A percentile compares a stretch with the other conserved stretches of the same genome.
Evolutionary conservation across 2,888 invertebrate genomes (phyloP).

Genomic region (Metalampra italica): DNA sequence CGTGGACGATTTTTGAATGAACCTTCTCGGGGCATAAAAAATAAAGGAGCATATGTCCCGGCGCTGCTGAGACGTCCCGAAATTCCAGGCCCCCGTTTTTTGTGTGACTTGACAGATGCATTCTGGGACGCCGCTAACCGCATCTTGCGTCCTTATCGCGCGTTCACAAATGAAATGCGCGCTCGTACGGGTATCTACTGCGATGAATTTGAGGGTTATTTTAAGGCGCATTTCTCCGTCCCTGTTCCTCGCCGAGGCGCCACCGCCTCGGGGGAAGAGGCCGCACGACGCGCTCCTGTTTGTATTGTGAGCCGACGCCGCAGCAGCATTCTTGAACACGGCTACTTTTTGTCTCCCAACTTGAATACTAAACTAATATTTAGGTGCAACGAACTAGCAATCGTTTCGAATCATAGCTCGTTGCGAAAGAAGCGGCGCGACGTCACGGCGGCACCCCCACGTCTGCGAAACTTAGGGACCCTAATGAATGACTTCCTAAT

Average conservation of each 20-base stretch:
- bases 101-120: slow-evolving; percentile 74
- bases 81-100: slow-evolving; percentile 73
- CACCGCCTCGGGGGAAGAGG: slow-evolving; percentile 49
- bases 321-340: slow-evolving; percentile 60
- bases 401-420: slow-evolving; percentile 39
- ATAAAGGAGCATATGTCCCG: slow-evolving; percentile 70
- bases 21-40: slow-evolving; percentile 60
- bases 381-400: slow-evolving; percentile 39
- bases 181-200: slow-evolving; percentile 58
- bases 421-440: slow-evolving; percentile 56
- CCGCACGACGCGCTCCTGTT: slow-evolving; percentile 59
- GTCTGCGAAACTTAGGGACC: slow-evolving; percentile 78
- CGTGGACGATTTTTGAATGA: slow-evolving; percentile 76
- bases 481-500: slow-evolving; percentile 79
- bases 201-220: slow-evolving; percentile 69
- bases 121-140: slow-evolving; percentile 72
- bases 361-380: slow-evolving; percentile 28
- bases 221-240: slow-evolving; percentile 64
- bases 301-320: slow-evolving; percentile 47
- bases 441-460: slow-evolving; percentile 73
- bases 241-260: slow-evolving; percentile 69
- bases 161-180: slow-evolving; percentile 61
- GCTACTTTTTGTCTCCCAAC: slow-evolving; percentile 53
- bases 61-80: slow-evolving; percentile 65
- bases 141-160: slow-evolving; percentile 73